Base-by-base conservation (phyloP, 2,797 vertebrate species). In the Xenentodon cancila region DNA sequence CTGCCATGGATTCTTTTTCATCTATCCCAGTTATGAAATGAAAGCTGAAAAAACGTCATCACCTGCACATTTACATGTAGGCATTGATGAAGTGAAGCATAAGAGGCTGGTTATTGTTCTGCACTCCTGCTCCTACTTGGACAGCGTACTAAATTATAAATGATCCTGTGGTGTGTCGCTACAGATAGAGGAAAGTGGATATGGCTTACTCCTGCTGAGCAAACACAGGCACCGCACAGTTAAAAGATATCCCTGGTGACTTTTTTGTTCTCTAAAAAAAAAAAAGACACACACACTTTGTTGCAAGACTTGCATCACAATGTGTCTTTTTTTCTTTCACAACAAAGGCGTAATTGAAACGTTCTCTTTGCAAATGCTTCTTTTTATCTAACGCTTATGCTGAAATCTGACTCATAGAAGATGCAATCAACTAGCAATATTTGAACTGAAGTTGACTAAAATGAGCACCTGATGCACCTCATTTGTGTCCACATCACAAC, bases 111-210 rank as follows among this genome's bases (percentile, higher is more conserved):
- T 67, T 73, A 79, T 72, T 81, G 82, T 76, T 59, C 64, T 50
- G 59, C 61, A 2, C 60, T 58, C 27, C 65, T 32, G 73, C 50
- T 73, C 78, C 70, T 55, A 13, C 69, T 77, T 51, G 64, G 65
- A 68, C 55, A 73, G 50, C 1, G 21, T 11, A 55, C 68, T 91
- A 80, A 89, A 90, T 88, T 79, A 89, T 89, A 76, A 87, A 89
- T 85, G 71, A 84, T 37, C 50, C 59, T 76, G 77, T 45, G 72
- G 77, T 45, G 72, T 68, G 77, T 72, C 60, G 30, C 43, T 32
- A 59, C 68, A 61, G 75, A 75, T 68, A 72, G 78, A 78, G 53
- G 32, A 73, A 64, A 68, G 57, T 56, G 73, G 64, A 70, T 78
- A 64, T 73, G 76, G 80, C 81, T 85, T 84, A 79, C 51, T 79